phyloP scores from a whole-genome alignment of 2,113 vertebrate species.

The Pardalotus punctatus region DNA sequence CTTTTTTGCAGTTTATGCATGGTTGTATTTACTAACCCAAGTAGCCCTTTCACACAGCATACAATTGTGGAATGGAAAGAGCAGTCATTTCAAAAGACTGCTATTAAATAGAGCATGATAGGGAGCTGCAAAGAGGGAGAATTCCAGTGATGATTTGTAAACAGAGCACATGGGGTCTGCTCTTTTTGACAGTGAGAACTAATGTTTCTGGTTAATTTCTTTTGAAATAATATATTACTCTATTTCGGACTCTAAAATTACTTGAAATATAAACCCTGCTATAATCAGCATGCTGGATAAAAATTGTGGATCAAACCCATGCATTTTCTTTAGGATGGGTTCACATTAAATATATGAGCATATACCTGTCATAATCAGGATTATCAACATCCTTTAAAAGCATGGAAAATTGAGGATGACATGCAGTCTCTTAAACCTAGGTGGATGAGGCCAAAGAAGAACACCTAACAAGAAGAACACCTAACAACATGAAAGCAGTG shows the following conservation, averaged over 20 bases:
- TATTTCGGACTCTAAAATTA: background rate
- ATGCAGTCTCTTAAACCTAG: background rate
- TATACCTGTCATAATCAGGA: background rate
- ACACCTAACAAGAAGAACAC: background rate
- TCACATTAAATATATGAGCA: background rate
- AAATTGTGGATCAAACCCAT: background rate
- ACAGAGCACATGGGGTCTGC: accelerated
- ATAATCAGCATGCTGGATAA: background rate
- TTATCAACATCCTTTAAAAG: background rate
- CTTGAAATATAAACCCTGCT: background rate
- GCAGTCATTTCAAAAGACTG: background rate
- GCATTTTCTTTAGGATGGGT: background rate
- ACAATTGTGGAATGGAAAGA: background rate
- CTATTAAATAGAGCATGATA: background rate
- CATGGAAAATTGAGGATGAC: background rate
- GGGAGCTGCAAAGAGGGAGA: background rate
- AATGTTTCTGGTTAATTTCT: background rate
- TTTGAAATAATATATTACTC: background rate
- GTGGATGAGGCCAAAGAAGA: background rate
- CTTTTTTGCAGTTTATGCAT: background rate
- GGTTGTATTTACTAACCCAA: background rate
- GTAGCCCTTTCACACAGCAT: background rate
- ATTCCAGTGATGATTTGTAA: background rate
- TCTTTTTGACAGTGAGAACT: background rate
- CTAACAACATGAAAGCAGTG: background rate